Base-by-base conservation (phyloP, 2,797 vertebrate genomes). In the Gymnoscopelus braueri region DNA sequence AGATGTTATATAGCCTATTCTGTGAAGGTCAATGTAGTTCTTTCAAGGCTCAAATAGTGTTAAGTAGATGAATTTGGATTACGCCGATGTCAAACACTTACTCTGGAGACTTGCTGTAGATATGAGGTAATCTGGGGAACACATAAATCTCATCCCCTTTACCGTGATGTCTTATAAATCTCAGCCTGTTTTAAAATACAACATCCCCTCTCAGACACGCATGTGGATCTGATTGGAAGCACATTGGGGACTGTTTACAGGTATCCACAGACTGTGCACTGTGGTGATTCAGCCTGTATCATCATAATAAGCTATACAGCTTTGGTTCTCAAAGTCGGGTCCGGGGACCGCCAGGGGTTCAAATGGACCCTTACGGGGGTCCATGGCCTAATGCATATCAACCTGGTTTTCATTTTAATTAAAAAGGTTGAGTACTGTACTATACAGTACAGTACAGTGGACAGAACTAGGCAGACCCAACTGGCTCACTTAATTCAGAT, bases 401-500 rank as follows among this genome's bases (percentile, higher is more conserved):
- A 29, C 26, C 26, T 29, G 26, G 1, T 29, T 29, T 4, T 29
- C 2, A 3, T 29, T 3, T 29, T 29, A 2, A 35, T 35, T 35
- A 35, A 35, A 35, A 35, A 35, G 32, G 32, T 35, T 32, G 32
- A 32, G 19, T 19, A 1, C 19, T 19, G 3, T 32, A 32, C 5
- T 32, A 32, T 19, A 19, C 19, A 19, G 19, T 19, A 19, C 19
- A 19, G 1, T 19, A 19, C 72, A 71, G 49, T 65, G 67, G 70
- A 79, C 72, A 29, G 26, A 29, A 29, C 26, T 68, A 88, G 83
- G 79, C 76, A 26, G 58, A 71, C 63, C 63, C 82, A 84, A 89
- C 78, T 90, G 81, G 86, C 87, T 92, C 85, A 86, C 77, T 86
- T 92, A 80, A 78, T 87, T 84, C 85, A 39, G 8, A 9, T 56